Conservation (phyloP, 2,888 invertebrate genomes). For the Lathronympha strigana region DNA sequence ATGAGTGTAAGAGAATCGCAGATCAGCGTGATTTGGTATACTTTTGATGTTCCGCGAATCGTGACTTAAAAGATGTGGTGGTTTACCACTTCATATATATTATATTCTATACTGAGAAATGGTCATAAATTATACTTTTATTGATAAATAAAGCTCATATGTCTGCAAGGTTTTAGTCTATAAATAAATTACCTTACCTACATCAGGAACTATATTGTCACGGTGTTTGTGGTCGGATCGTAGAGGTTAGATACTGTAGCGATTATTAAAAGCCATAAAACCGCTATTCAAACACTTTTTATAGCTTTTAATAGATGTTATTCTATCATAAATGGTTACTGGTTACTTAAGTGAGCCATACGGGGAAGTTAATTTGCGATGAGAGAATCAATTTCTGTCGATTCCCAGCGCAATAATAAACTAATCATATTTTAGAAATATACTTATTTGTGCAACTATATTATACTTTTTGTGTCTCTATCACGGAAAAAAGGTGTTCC, state of each 20-base stretch:
- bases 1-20: too few species aligned
- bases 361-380: neutral
- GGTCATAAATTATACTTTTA: neutral
- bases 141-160: neutral
- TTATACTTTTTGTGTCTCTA: too few species aligned
- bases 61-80: too few species aligned
- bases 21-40: too few species aligned
- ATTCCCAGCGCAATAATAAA: too few species aligned
- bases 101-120: neutral
- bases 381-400: too few species aligned
- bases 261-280: slow-evolving; percentile 40
- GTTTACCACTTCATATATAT: too few species aligned
- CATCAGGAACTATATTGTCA: slow-evolving; percentile 33
- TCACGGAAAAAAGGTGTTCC: too few species aligned
- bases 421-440: too few species aligned
- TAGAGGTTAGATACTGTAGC: slow-evolving; percentile 26
- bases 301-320: slow-evolving; percentile 34
- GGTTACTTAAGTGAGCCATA: neutral
- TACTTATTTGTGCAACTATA: too few species aligned
- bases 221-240: slow-evolving; percentile 36
- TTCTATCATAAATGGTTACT: slow-evolving; percentile 20
- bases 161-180: slow-evolving; percentile 13
- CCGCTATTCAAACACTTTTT: slow-evolving; percentile 35
- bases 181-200: slow-evolving; percentile 17
- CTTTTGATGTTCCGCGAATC: too few species aligned